Conservation (phyloP, 2,797 vertebrate species). For the Danionella dracula region DNA sequence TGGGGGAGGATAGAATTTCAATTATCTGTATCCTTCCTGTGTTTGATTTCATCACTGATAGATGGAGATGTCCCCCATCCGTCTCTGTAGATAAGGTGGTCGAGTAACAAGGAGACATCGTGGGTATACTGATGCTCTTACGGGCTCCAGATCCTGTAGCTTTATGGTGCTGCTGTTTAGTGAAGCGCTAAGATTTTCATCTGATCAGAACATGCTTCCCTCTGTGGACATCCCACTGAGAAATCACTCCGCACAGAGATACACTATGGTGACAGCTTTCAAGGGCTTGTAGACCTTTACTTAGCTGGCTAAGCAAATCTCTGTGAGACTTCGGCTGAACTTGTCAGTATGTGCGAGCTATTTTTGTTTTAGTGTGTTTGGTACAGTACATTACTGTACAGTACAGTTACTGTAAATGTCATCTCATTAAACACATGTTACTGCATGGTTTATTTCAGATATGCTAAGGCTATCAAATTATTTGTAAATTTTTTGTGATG, state of each 20-base stretch:
- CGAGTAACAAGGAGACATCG: background rate
- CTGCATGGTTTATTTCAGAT: too few species aligned
- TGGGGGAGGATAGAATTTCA: slow-evolving; percentile 27
- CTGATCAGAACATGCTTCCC: background rate
- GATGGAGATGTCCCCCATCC: background rate
- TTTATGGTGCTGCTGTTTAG: background rate
- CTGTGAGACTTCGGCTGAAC: background rate
- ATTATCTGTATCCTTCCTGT: slow-evolving; percentile 32
- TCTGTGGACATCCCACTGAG: background rate
- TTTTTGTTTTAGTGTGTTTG: too few species aligned
- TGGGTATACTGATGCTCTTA: background rate
- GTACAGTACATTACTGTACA: too few species aligned
- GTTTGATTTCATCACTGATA: slow-evolving; percentile 31
- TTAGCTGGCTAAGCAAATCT: slow-evolving; percentile 13
- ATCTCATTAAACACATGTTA: too few species aligned
- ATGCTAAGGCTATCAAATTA: too few species aligned
- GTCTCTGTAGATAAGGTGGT: slow-evolving; percentile 20
- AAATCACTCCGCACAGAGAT: background rate
- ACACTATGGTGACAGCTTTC: slow-evolving; percentile 3
- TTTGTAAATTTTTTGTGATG: too few species aligned
- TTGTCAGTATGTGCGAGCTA: background rate
- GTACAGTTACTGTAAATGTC: too few species aligned
- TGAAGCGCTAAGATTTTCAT: background rate
- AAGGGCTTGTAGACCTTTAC: slow-evolving; percentile 14
- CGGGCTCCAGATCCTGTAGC: background rate